These are phyloP conservation scores for Danio choprae DNA, from an alignment of 2,797 vertebrate species.

Conservation along the genomic window DNA sequence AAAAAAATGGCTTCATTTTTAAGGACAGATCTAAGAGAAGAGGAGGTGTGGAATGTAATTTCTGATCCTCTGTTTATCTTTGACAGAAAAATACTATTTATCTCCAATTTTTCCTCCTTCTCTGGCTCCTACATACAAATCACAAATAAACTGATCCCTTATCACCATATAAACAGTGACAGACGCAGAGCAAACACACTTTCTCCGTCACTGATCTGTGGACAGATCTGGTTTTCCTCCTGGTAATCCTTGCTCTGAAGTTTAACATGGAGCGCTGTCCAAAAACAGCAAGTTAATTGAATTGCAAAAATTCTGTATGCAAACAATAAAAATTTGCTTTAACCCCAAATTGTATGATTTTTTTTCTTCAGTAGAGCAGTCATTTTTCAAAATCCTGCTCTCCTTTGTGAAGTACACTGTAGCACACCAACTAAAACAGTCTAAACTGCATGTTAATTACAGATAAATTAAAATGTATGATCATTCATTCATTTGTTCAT, in stretches of 20 bases:
- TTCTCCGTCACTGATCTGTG: neutral
- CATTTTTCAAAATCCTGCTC: neutral
- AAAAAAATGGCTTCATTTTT: neutral
- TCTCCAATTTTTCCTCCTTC: conserved; percentile 4
- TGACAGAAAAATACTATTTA: conserved; percentile 51
- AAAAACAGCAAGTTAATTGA: neutral
- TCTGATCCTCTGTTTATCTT: neutral
- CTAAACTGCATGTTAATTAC: neutral
- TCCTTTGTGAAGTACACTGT: neutral
- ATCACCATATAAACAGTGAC: conserved; percentile 9
- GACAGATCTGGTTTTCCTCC: neutral
- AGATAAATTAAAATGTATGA: too few relatives aligned
- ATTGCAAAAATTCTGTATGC: neutral
- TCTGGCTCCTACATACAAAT: conserved; percentile 19
- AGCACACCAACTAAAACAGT: neutral
- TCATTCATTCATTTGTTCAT: too few relatives aligned
- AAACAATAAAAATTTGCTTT: neutral
- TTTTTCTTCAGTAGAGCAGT: neutral
- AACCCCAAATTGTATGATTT: neutral
- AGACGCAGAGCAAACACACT: conserved; percentile 22
- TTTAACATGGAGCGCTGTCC: neutral
- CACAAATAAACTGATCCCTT: neutral
- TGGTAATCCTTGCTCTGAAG: neutral
- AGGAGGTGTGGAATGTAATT: neutral
- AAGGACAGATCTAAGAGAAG: neutral